Conservation (phyloP, 2,797 vertebrate species). For the Intellagama lesueurii region DNA sequence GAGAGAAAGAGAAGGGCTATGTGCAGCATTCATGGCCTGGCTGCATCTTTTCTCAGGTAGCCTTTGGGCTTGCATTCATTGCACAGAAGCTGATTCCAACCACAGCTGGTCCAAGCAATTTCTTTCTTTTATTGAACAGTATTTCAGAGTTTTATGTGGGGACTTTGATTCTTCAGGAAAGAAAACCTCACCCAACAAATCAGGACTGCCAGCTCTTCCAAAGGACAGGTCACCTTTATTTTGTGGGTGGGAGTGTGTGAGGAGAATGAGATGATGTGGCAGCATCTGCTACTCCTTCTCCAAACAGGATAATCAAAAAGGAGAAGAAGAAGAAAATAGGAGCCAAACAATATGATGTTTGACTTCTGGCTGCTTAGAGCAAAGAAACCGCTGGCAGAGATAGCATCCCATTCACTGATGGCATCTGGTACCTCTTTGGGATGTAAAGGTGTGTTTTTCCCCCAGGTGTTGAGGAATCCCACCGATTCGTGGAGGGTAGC, state of each 20-base stretch:
- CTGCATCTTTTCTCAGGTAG: neutral
- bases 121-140: neutral
- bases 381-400: neutral
- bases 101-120: neutral
- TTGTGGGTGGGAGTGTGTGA: no score
- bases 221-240: neutral
- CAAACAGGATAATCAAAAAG: no score
- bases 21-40: neutral
- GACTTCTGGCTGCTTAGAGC: neutral
- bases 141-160: neutral
- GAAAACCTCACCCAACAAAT: neutral
- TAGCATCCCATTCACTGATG: neutral
- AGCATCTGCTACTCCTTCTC: no score
- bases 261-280: no score
- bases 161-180: neutral
- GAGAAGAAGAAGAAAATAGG: no score
- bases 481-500: neutral
- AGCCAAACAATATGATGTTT: neutral
- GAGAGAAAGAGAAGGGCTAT: neutral
- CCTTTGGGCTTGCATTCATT: conserved; percentile 11
- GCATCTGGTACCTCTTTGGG: neutral
- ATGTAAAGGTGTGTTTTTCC: neutral
- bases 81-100: neutral
- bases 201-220: neutral
- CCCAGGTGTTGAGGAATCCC: neutral